phyloP scores from a whole-genome alignment of 1,140 invertebrate genomes.

The Camponotus pennsylvanicus region DNA sequence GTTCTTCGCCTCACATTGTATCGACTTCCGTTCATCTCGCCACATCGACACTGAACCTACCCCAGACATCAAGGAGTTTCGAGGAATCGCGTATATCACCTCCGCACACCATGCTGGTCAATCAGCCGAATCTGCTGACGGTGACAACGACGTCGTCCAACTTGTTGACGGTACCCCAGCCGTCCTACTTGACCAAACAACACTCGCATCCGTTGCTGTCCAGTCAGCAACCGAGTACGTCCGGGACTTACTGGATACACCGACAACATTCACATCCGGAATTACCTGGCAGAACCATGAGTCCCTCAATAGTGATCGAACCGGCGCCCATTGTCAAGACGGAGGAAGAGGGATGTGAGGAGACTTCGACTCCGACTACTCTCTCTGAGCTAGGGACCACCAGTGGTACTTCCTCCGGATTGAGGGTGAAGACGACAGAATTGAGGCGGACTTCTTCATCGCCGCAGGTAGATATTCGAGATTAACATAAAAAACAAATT shows the following conservation, averaged over 20 bases:
- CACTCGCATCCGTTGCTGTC: constrained; percentile 89
- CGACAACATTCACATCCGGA: constrained; percentile 87
- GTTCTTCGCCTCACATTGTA: constrained; percentile 80
- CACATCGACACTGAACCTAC: constrained; percentile 86
- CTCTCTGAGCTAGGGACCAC: constrained; percentile 18
- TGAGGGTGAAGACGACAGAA: constrained; percentile 76
- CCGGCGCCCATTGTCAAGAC: constrained; percentile 78
- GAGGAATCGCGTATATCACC: constrained; percentile 78
- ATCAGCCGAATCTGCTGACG: constrained; percentile 70
- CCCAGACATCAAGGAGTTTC: constrained; percentile 88
- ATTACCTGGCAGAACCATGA: constrained; percentile 79
- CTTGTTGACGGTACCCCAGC: constrained; percentile 87
- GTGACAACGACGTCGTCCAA: constrained; percentile 84
- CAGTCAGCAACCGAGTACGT: constrained; percentile 83
- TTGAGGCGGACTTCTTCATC: constrained; percentile 87
- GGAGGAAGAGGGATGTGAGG: constrained; percentile 68
- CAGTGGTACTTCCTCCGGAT: constrained; percentile 34
- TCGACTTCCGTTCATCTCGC: constrained; percentile 81
- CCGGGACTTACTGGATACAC: constrained; percentile 81
- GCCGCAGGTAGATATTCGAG: constrained; percentile 83
- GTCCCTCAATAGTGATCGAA: constrained; percentile 77
- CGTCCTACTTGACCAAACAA: constrained; percentile 88
- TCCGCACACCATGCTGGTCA: constrained; percentile 60
- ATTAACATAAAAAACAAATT: not conserved
- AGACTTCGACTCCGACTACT: constrained; percentile 46